These are phyloP conservation scores for Hippocampus mohnikei DNA, from an alignment of 2,113 vertebrate genomes.

Conservation along the genomic window DNA sequence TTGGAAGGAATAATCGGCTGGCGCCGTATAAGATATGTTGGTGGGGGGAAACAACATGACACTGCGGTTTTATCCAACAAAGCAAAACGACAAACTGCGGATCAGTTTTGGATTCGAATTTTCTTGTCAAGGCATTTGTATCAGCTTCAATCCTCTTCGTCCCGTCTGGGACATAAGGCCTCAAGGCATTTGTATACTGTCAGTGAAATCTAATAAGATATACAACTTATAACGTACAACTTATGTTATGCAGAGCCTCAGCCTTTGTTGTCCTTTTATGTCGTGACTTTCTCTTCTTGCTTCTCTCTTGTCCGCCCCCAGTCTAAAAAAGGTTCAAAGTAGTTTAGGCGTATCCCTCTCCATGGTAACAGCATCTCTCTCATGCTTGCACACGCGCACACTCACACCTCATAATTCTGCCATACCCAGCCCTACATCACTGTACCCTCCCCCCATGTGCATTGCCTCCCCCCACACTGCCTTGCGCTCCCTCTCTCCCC, in stretches of 20 bases:
- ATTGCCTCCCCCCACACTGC: conserved; percentile 21
- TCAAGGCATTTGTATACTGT: not conserved
- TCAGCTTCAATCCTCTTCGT: too few species aligned
- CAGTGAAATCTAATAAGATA: not conserved
- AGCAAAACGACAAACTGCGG: not conserved
- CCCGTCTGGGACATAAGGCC: too few species aligned
- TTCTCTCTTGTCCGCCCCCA: conserved; percentile 12
- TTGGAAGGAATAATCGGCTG: not conserved
- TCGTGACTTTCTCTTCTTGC: conserved; percentile 12
- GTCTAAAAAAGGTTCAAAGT: conserved; percentile 33
- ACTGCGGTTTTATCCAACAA: not conserved
- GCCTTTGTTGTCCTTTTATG: not conserved
- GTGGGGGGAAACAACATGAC: not conserved
- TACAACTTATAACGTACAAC: not conserved
- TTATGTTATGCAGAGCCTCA: not conserved
- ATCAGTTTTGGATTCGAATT: not conserved
- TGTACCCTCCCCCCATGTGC: conserved; percentile 52
- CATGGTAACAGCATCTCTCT: conserved; percentile 63
- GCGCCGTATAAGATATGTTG: too few species aligned
- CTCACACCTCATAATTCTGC: conserved; percentile 51
- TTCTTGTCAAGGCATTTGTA: not conserved
- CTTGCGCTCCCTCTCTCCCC: conserved; percentile 13
- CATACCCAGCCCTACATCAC: conserved; percentile 36
- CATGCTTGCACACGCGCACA: conserved; percentile 23
- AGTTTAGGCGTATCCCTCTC: conserved; percentile 55